Percentiles rank a stretch among this genome's conserved stretches.
These are phyloP conservation scores for Diploscapter pachys DNA, from an alignment of 1,140 invertebrate genomes.

Conservation along the genomic window DNA sequence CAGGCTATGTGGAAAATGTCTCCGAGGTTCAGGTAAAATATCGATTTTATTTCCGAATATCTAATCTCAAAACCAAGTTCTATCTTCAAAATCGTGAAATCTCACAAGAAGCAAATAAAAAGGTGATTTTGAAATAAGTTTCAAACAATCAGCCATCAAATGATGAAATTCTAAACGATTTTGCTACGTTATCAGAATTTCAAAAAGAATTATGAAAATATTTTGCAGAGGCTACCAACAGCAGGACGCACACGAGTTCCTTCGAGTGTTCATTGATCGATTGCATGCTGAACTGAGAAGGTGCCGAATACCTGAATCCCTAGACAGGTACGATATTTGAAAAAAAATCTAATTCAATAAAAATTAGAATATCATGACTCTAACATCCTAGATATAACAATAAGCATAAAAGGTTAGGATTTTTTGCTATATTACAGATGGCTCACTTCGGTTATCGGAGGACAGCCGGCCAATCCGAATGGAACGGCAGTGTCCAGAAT, in stretches of 20 bases:
- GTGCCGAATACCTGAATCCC: constrained; percentile 25
- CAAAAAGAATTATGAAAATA: no score
- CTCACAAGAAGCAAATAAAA: no score
- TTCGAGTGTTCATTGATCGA: constrained; percentile 17
- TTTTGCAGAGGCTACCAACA: constrained; percentile 24
- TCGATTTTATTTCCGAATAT: constrained; percentile 4
- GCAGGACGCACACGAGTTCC: constrained; percentile 32
- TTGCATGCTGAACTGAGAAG: constrained; percentile 24
- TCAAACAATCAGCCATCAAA: no score
- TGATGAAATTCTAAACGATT: no score
- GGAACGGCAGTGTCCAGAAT: constrained; percentile 18
- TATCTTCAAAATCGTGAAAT: no score
- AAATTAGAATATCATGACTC: no score
- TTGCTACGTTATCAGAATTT: no score
- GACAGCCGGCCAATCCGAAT: not conserved
- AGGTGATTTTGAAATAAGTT: no score
- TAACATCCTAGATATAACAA: no score
- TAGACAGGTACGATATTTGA: constrained; percentile 13
- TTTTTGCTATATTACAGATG: no score
- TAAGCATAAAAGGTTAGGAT: no score
- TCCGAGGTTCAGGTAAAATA: constrained; percentile 3
- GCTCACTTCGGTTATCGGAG: no score
- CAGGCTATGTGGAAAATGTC: constrained; percentile 1
- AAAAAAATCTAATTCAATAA: not conserved
- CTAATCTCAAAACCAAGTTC: not conserved